phyloP scores from a whole-genome alignment of 2,113 vertebrate genomes.

The Platichthys flesus region DNA sequence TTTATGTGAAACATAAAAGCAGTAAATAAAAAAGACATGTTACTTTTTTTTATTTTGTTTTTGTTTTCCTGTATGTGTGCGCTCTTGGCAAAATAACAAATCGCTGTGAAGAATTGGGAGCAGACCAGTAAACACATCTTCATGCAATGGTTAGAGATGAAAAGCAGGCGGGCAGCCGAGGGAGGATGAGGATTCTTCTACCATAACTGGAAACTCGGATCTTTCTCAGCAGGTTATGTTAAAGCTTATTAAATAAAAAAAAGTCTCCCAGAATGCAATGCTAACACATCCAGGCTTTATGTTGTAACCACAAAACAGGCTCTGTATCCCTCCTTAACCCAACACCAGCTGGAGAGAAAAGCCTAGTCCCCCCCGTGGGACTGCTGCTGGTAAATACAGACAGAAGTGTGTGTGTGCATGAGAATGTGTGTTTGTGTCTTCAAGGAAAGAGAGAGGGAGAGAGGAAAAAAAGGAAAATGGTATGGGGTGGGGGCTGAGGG shows the following conservation, averaged over 20 bases:
- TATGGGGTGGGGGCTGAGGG: neutral
- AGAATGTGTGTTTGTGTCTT: conserved; percentile 48
- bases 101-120: neutral
- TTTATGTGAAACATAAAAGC: conserved; percentile 23
- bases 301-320: conserved; percentile 50
- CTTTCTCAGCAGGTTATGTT: conserved; percentile 10
- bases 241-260: conserved; percentile 2
- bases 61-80: neutral
- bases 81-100: conserved; percentile 6
- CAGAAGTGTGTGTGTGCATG: conserved; percentile 44
- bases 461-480: conserved; percentile 20
- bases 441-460: conserved; percentile 31
- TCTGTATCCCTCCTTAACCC: conserved; percentile 39
- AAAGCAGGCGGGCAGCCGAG: neutral
- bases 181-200: neutral
- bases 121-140: neutral
- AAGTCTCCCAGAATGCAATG: conserved; percentile 23
- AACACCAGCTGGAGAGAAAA: conserved; percentile 59
- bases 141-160: neutral
- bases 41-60: no score
- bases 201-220: conserved; percentile 3
- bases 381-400: conserved; percentile 62
- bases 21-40: conserved; percentile 6
- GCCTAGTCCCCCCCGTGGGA: conserved; percentile 58
- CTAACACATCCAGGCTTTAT: conserved; percentile 20